Evolutionary conservation across 1,140 invertebrate genomes (phyloP).

Genomic region (Gonioctena quinquepunctata): DNA sequence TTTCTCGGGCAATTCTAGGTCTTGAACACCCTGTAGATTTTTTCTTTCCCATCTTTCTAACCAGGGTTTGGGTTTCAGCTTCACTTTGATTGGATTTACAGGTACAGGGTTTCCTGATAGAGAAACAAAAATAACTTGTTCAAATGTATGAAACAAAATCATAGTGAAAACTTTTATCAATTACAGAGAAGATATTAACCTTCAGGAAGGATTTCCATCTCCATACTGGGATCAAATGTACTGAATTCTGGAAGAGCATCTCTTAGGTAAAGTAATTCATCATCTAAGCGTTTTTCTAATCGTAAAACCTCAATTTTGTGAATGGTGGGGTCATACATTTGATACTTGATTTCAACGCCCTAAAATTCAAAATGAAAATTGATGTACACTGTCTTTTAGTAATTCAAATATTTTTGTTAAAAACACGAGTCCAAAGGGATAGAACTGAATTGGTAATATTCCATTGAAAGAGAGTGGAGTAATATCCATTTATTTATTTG

Average conservation of each 20-base stretch:
- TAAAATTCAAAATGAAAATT: constrained; percentile 2
- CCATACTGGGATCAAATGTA: constrained; percentile 92
- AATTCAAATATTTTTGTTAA: no score
- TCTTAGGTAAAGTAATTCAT: constrained; percentile 85
- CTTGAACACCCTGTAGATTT: constrained; percentile 77
- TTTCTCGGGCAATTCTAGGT: constrained; percentile 66
- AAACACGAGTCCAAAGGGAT: no score
- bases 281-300: constrained; percentile 92
- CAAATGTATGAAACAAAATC: no score
- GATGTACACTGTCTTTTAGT: no score
- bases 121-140: no score
- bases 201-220: constrained; percentile 77
- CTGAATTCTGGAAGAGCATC: constrained; percentile 94
- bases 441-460: no score
- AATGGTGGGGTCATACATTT: constrained; percentile 93
- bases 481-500: no score
- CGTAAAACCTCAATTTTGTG: constrained; percentile 86
- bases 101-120: constrained; percentile 72
- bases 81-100: constrained; percentile 83
- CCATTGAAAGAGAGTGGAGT: no score
- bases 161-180: no score
- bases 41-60: constrained; percentile 80
- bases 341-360: constrained; percentile 75
- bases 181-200: no score
- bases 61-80: constrained; percentile 87